Evolutionary conservation across 2,113 vertebrate genomes (phyloP), one percentile per base, ranked within the genome.

Genomic region (Rhinichthys klamathensis): DNA sequence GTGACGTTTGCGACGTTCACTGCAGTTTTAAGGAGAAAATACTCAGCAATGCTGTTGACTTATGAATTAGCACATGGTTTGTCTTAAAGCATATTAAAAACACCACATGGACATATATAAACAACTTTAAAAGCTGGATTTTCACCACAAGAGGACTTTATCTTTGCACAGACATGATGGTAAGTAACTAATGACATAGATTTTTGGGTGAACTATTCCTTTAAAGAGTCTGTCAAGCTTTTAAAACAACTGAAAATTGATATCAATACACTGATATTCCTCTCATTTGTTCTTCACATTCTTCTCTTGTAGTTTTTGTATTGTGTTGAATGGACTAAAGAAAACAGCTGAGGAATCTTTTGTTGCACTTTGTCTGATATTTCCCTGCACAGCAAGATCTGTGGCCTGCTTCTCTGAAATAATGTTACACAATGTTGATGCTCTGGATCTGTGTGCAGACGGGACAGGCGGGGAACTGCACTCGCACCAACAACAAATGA

Each of bases 271-370:
- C 25, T 65, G 13, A 27, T 11, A 80, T 65, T 65, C 56, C 35
- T 61, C n/a, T 41, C 38, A 44, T 60, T 80, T 60, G 72, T 65
- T 75, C 15, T 63, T 38, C 56, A 49, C 63, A 84, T 87, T 89
- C 90, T 84, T n/a, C 89, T 90, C 89, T 90, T 87, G 89, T 88
- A 90, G 92, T 92, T 91, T 86, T 65, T 61, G 35, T 46, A 72
- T 69, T 58, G 67, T 60, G 80, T 79, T 73, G 58, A 85, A 15
- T 81, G 23, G 32, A 79, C 56, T 65, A 80, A 80, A 83, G 67
- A 54, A 83, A 73, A 83, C 46, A 83, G 69, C 51, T 65, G 32
- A 80, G 60, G 25, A 74, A 83, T 56, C 30, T 73, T 41, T 70
- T 46, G 27, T 75, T 84, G 83, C 38, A 32, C 65, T 72, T 70